Conservation (phyloP, 1,140 invertebrate species). For the Apis cerana region DNA sequence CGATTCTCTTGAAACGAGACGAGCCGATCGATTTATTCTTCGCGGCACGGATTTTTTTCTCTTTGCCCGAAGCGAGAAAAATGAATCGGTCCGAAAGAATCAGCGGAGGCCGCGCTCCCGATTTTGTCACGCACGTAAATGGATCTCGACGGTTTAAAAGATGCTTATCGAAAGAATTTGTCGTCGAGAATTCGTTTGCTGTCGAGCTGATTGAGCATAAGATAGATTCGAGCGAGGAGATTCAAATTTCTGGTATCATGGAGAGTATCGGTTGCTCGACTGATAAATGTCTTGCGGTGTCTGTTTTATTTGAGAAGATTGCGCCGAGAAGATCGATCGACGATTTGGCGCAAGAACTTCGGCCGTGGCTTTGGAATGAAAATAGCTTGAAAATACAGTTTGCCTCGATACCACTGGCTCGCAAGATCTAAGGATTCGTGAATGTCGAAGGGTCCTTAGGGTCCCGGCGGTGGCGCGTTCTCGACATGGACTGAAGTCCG, state of each 20-base stretch:
- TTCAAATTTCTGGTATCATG: neutral
- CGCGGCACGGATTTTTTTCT: neutral
- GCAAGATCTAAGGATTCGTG: slow-evolving; percentile 40
- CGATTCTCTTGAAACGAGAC: slow-evolving; percentile 7
- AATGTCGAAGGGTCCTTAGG: slow-evolving; percentile 64
- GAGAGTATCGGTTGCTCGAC: neutral
- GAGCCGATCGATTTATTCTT: neutral
- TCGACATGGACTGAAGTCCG: slow-evolving; percentile 78
- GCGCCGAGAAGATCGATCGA: neutral
- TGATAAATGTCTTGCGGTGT: neutral
- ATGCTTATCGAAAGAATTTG: neutral
- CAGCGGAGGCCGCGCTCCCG: no score
- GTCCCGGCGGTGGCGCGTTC: slow-evolving; percentile 78
- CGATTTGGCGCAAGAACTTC: neutral
- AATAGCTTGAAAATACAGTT: neutral
- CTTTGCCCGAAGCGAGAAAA: neutral
- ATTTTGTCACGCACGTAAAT: neutral
- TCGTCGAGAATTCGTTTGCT: neutral
- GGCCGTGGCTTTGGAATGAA: neutral
- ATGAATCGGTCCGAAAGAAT: neutral
- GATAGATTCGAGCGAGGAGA: neutral
- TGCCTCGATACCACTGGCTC: slow-evolving; percentile 11
- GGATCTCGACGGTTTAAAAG: neutral
- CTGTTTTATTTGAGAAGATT: neutral
- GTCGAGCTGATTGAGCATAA: neutral